Evolutionary conservation across 2,888 invertebrate species (phyloP), one percentile per base, ranked within the genome.

Genomic region (Drosophila subsilvestris): DNA sequence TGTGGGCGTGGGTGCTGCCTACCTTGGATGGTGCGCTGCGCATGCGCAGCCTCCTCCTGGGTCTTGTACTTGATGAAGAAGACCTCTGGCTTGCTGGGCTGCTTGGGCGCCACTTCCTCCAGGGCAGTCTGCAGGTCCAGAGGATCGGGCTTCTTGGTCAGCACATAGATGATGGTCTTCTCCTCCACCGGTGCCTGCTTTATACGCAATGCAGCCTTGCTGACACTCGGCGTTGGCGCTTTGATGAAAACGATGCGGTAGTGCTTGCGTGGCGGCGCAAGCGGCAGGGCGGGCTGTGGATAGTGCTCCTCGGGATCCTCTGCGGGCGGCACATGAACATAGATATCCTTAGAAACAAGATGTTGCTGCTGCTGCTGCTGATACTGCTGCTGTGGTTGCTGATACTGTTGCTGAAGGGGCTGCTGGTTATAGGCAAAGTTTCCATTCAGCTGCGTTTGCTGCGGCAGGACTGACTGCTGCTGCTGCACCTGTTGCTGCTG

Each of bases 51-150:
- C 78, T 92, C 92, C 77, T 91, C 91, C 75, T 91, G 89, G 0
- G 91, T 92, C 63, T 92, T 92, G 80, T 92, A 92, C 72, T 92
- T 92, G 69, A 92, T 92, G 63, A 92, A 92, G 79, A 90, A 92
- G 25, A 92, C 92, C 80, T 92, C 92, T 37, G 92, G 92, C 74
- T 92, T 92, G 75, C 88, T 90, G 43, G 91, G 91, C 55, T 80
- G 88, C 56, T 87, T 87, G 18, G 91, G 90, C 9, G 90, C 86
- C 6, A 79, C 81, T 42, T 90, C 84, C 69, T 91, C 90, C 9
- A 91, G 65, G 29, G 89, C 86, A 0, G 91, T 67, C 56, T 91
- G 86, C 70, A 92, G 78, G 22, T 91, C 90, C 9, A 90, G 50
- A 0, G 90, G 89, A 67, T 92, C 91, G 1, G 89, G 85, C 63